Base-by-base conservation (phyloP, 2,113 vertebrate species). In the Mormoops blainvillei region DNA sequence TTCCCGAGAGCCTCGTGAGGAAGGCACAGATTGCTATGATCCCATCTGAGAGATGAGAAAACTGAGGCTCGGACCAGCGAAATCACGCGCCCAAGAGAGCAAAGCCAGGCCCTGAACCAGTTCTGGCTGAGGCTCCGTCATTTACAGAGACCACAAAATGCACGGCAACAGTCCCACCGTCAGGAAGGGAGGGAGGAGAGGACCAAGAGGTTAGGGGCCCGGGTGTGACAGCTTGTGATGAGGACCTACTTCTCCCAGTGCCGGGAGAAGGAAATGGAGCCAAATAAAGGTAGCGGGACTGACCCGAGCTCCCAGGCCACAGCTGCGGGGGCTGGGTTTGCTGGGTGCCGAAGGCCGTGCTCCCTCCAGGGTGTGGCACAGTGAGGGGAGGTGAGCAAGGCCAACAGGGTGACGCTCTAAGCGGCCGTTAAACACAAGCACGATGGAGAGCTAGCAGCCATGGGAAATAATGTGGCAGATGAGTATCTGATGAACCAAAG, bases 401-500 rank as follows among this genome's bases (percentile, higher is more conserved):
- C 38, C 45, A n/a, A 18, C 6, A 63, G 73, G 90, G 13, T 10
- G 36, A 63, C 15, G 45, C 3, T 10, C 28, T 15, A 36, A 68
- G 50, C 4, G 28, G 74, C 18, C 33, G 63, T 74, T 78, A 78
- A 86, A 88, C 56, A 77, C 7, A 7, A 67, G 73, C 4, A 24
- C 4, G 0, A 52, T 9, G 15, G 78, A 41, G 56, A 84, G 82
- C 56, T 14, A 28, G 26, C 18, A 18, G 54, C 41, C 13, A 24
- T 5, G 33, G 50, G 18, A 77, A 88, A 61, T 3, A 63, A 80
- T 0, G n/a, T 4, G 68, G 77, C 61, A 52, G 33, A 36, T 84
- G 68, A 94, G 36, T 87, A 84, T 50, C n/a, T n/a, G 43, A 94
- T 92, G 89, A 94, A 26, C 18, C 50, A 70, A 41, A 82, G 52